These are phyloP conservation scores for Coregonus ussuriensis DNA, from an alignment of 2,797 vertebrate species.

Conservation along the genomic window DNA sequence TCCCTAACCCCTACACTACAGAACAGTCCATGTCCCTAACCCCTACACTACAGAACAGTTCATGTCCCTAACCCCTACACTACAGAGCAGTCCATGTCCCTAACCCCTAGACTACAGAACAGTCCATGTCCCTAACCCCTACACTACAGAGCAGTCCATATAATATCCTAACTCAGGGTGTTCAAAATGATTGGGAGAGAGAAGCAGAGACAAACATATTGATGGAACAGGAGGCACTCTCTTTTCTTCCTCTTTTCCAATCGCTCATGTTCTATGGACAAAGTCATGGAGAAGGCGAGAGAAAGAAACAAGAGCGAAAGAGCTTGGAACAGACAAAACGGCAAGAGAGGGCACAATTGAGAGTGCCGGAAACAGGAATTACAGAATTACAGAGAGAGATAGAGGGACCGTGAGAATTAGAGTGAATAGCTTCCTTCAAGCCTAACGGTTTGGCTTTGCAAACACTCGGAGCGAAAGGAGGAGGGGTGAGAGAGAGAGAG, in stretches of 20 bases:
- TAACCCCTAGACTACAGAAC: too few relatives aligned
- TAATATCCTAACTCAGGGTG: neutral
- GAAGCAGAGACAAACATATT: neutral
- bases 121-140: too few relatives aligned
- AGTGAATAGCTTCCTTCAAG: slow-evolving; percentile 82
- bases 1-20: too few relatives aligned
- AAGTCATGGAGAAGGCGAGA: neutral
- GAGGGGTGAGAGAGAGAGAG: slow-evolving; percentile 15
- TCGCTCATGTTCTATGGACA: neutral
- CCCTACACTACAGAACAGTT: too few relatives aligned
- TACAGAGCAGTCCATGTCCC: too few relatives aligned
- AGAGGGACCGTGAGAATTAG: slow-evolving; percentile 65
- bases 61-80: too few relatives aligned
- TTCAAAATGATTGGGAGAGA: neutral
- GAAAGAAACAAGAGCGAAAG: neutral
- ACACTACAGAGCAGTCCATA: too few relatives aligned
- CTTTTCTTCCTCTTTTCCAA: neutral
- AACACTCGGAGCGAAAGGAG: slow-evolving; percentile 53
- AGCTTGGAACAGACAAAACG: neutral
- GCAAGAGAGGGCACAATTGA: neutral
- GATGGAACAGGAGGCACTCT: neutral
- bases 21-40: too few relatives aligned
- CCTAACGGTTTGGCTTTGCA: slow-evolving; percentile 70
- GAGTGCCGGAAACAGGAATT: neutral
- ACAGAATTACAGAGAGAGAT: slow-evolving; percentile 14